Evolutionary conservation across 2,113 vertebrate species (phyloP), one percentile per base, ranked within the genome.

Genomic region (Rhodinocichla rosea): DNA sequence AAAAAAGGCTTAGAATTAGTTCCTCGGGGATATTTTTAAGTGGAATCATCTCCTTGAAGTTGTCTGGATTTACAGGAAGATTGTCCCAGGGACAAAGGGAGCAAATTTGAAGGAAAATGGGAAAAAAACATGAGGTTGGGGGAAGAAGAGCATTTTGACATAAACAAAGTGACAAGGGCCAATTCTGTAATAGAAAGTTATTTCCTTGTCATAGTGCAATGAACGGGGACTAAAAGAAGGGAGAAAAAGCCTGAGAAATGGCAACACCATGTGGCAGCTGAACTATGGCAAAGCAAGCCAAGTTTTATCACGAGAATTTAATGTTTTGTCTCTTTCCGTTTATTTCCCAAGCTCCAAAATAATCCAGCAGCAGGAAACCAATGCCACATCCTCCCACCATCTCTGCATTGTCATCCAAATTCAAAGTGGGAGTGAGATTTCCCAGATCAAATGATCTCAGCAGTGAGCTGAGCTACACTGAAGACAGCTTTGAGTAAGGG

Each of bases 241-340:
- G 33, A n/a, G 37, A 37, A 45, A 52, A 83, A 30, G 24, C 21
- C 68, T 70, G 37, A 65, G 77, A 91, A 81, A 78, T 33, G 23
- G 80, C 74, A 86, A 40, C 2, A 2, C 60, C 1, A 0, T 37
- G 50, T 59, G 77, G 64, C 68, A 94, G 77, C 80, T 53, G 77
- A 73, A 70, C 47, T 74, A 24, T 10, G 6, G 83, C 83, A 91
- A 83, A 87, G 45, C 59, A 57, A 95, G 77, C 50, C 91, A 81
- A 87, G 50, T 52, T 86, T 77, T 55, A 45, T 27, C 45, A 74
- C 0, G 0, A 69, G 37, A 91, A 87, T 57, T 81, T 24, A 55
- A 65, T 89, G 91, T 74, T 96, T 95, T 83, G 20, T 55, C 57
- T 81, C 80, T 74, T 90, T 89, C 55, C 65, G 55, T 71, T 88